Evolutionary conservation across 1,140 invertebrate species (phyloP), one percentile per base, ranked within the genome.

Genomic region (Cyclargus thomasi): DNA sequence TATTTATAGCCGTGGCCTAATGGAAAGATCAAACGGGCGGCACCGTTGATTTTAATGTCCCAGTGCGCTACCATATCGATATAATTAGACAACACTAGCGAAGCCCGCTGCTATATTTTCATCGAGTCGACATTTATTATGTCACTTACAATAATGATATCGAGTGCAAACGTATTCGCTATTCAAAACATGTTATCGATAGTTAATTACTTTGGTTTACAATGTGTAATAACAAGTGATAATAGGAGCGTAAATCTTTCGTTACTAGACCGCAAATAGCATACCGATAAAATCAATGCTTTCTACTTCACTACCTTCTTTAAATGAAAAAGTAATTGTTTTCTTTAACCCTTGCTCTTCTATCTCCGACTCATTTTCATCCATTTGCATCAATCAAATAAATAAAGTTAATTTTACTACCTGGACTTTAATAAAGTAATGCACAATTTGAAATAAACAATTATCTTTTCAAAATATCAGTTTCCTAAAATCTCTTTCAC

Each of bases 11-110:
- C 65, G 67, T 79, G 78, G 76, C 74, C 81, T 90, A 90, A 90
- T 88, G 87, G 85, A 87, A 90, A 90, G 87, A 90, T 90, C 87
- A 90, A 90, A 90, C 77, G 84, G 79, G 71, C 70, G 69, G 75
- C 76, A 79, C 79, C 85, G 87, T 88, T 90, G 86, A 86, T 87
- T 89, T 90, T 88, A 88, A 90, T 90, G 85, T 85, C 84, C 86
- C 83, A 72, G 80, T 86, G 79, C 76, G 39, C 39, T 16, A 74
- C 68, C 77, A 75, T 83, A 79, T 86, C 82, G 84, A 86, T 89
- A 89, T 89, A 89, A 88, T 88, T 89, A 88, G 84, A 87, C 39
- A 75, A 70, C 70, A 80, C 84, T 75, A 77, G 82, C 80, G 69
- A 14, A 29, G 29, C 29, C 29, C 75, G 70, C 70, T 73, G 67